Base-by-base conservation (phyloP, 2,797 vertebrate genomes). In the Neosalanx taihuensis region DNA sequence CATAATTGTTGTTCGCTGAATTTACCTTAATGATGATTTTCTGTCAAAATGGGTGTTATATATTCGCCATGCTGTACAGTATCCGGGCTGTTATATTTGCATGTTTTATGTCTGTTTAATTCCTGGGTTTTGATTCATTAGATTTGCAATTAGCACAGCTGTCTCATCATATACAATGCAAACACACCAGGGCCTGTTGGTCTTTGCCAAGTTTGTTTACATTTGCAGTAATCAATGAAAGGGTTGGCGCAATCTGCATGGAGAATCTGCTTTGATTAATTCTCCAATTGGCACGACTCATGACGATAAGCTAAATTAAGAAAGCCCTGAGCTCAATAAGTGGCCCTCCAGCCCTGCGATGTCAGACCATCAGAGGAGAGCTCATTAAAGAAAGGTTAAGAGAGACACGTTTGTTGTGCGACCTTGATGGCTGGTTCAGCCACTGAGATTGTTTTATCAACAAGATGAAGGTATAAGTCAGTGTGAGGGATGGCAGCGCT, bases 211-310 rank as follows among this genome's bases (percentile, higher is more conserved):
- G 2, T 82, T 74, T 83, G 78, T 85, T 82, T 81, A 75, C 67
- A 72, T 75, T 79, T 61, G 2, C 61, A 46, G n/a, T 20, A 72
- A 69, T 76, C 63, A 78, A 79, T 70, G 31, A 51, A 59, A 57
- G 57, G 20, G 71, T 37, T 70, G 77, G 64, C 58, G 30, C 77
- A 81, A 87, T 84, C 74, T 78, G 72, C 57, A 79, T 81, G n/a
- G 0, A 64, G 77, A 85, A 88, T 86, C 74, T 84, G 73, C 63
- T 64, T 70, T 87, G 81, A 89, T 87, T 81, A 79, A 76, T 83
- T 85, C 71, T 70, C 79, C 12, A 17, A 73, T 74, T 77, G 20
- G 12, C 62, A 71, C 64, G 64, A 80, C 67, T 79, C 31, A 5
- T 71, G 67, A 82, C 61, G 76, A 78, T 31, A 58, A 7, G 60